Percentiles rank a stretch among this genome's conserved stretches.
Conservation (phyloP, 92 coral and sea anemone genomes). For the Heteractis magnifica region DNA sequence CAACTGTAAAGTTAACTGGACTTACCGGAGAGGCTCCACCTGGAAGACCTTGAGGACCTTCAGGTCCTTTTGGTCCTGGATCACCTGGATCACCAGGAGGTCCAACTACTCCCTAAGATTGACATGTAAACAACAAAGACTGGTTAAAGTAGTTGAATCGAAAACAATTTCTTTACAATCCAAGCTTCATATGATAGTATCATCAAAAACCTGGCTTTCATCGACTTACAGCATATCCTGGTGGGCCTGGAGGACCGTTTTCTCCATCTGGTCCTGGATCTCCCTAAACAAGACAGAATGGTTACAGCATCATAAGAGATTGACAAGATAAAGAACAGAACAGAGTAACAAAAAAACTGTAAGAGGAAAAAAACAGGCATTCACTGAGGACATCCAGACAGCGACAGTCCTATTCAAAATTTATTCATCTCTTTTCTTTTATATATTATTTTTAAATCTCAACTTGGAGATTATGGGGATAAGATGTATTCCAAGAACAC, state of each 20-base stretch:
- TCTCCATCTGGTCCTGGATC: conserved; percentile 30
- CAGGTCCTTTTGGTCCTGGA: conserved; percentile 62
- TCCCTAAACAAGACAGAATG: conserved; percentile 26
- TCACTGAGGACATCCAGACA: no score
- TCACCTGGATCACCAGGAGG: conserved; percentile 61
- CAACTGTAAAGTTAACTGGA: neutral
- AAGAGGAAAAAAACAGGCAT: no score
- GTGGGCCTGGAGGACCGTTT: conserved; percentile 42
- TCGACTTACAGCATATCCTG: conserved; percentile 39
- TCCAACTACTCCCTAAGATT: conserved; percentile 46
- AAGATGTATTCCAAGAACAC: no score
- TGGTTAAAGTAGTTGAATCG: neutral
- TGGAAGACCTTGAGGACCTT: conserved; percentile 36
- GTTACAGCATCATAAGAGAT: neutral
- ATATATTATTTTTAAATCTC: no score
- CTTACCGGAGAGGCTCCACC: conserved; percentile 44
- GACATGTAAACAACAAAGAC: neutral
- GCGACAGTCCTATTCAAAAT: no score
- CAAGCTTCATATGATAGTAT: neutral
- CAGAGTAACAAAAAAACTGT: neutral
- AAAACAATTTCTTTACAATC: neutral
- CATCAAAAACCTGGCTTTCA: neutral
- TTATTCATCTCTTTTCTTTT: no score
- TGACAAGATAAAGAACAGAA: neutral
- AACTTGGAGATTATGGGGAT: no score